These are phyloP conservation scores for Dendrocincla tyrannina DNA, from an alignment of 2,797 vertebrate genomes.

Conservation along the genomic window DNA sequence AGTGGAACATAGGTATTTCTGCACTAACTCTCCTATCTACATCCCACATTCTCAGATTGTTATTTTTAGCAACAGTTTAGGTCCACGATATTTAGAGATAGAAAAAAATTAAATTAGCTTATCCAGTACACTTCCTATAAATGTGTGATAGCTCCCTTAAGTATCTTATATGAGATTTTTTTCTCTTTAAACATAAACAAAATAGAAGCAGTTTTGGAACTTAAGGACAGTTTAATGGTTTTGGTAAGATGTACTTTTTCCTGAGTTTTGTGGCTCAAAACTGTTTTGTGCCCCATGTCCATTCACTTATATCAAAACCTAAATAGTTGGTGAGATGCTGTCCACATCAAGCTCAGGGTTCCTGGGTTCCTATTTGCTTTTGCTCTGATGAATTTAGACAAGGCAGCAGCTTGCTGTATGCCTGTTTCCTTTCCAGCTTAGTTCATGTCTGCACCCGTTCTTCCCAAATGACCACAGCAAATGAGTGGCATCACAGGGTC, in stretches of 20 bases:
- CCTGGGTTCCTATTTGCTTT: background rate
- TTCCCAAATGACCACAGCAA: background rate
- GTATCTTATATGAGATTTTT: background rate
- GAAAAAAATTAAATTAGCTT: background rate
- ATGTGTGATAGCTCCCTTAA: background rate
- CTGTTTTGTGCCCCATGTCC: background rate
- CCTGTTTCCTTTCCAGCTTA: background rate
- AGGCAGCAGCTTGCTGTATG: accelerated
- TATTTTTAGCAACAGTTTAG: constrained; percentile 15
- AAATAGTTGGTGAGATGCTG: background rate
- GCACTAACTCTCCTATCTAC: background rate
- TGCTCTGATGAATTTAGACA: background rate
- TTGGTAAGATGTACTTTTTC: background rate
- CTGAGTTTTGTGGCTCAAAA: background rate
- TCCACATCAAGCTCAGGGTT: background rate
- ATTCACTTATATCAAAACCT: accelerated
- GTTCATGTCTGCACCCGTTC: background rate
- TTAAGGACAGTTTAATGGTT: background rate
- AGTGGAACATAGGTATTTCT: background rate
- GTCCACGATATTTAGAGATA: background rate
- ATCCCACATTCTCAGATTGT: background rate
- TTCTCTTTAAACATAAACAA: background rate
- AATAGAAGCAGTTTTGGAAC: background rate
- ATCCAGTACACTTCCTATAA: background rate
- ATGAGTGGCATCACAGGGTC: background rate